Evolutionary conservation across 2,113 vertebrate species (phyloP), one percentile per base, ranked within the genome.

Genomic region (Leptocoma aspasia): DNA sequence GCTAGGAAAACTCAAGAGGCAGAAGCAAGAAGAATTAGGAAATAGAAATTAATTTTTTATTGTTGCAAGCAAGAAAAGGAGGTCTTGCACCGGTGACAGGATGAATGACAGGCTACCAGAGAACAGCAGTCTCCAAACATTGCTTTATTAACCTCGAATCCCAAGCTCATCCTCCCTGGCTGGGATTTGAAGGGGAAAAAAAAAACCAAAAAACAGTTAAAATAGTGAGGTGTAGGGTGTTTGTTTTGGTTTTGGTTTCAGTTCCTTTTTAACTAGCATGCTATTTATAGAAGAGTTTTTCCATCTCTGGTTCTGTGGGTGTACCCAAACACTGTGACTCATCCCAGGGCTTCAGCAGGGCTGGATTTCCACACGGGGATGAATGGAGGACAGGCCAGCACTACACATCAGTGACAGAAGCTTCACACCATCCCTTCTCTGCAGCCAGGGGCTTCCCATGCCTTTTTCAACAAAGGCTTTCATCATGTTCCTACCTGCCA

Each of bases 281-380:
- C 4, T 69, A 18, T 73, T 91, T 87, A 31, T 77, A 16, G 3
- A 53, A 28, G 78, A 64, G 3, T 56, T 89, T 82, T 68, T 8
- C 47, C 17, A 37, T 84, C 14, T 15, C 9, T 65, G 60, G 1
- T 23, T 89, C 52, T 44, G 22, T 66, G 49, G 41, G 50, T n/a
- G 37, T 37, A 21, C 27, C 23, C 31, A n/a, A 91, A 57, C 30
- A 47, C 12, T 45, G 37, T 56, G 28, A 71, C 31, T 76, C 33
- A 39, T n/a, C 15, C 20, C 30, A 50, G 11, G 23, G 9, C 31
- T 89, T 82, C 41, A 53, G 31, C 37, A 70, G 17, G 56, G 19
- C 42, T 37, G 6, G n/a, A 39, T 17, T 90, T 64, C 26, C 26
- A 21, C 5, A 23, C 0, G 0, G 27, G n/a, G 37, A 49, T 50